These are phyloP conservation scores for Actinemys pallida DNA, from an alignment of 2,113 vertebrate genomes.

Conservation along the genomic window DNA sequence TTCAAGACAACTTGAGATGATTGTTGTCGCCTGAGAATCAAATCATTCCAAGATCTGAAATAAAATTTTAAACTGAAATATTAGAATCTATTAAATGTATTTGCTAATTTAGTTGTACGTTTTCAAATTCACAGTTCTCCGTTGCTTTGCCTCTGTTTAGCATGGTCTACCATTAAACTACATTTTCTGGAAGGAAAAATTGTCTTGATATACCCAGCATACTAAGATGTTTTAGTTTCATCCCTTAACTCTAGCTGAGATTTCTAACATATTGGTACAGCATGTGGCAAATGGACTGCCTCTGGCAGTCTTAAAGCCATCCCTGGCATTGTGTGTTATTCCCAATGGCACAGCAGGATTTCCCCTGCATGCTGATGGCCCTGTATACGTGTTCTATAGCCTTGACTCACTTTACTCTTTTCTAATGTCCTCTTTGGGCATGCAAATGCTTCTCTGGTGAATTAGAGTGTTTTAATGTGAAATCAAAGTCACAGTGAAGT, in stretches of 20 bases:
- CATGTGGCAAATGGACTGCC: not conserved
- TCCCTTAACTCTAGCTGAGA: not conserved
- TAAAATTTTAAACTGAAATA: not conserved
- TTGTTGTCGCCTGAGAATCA: not conserved
- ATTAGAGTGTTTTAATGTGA: slow-evolving; percentile 41
- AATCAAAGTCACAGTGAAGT: slow-evolving; percentile 2
- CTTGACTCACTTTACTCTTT: not conserved
- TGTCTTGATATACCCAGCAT: not conserved
- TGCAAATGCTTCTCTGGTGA: not conserved
- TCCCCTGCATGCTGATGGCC: not conserved
- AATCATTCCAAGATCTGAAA: not conserved
- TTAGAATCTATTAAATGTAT: not conserved
- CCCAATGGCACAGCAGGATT: not conserved
- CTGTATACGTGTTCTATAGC: not conserved
- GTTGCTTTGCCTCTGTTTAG: not conserved
- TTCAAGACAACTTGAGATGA: not conserved
- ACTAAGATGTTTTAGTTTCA: not conserved
- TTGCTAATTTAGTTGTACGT: not conserved
- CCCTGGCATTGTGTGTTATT: not conserved
- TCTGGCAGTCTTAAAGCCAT: not conserved
- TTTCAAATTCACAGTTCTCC: not conserved
- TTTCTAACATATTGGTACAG: not conserved
- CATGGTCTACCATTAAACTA: not conserved
- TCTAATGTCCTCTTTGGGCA: slow-evolving; percentile 14
- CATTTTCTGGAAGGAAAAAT: not conserved